phyloP scores from a whole-genome alignment of 2,888 invertebrate genomes.

The Sympetrum striolatum region DNA sequence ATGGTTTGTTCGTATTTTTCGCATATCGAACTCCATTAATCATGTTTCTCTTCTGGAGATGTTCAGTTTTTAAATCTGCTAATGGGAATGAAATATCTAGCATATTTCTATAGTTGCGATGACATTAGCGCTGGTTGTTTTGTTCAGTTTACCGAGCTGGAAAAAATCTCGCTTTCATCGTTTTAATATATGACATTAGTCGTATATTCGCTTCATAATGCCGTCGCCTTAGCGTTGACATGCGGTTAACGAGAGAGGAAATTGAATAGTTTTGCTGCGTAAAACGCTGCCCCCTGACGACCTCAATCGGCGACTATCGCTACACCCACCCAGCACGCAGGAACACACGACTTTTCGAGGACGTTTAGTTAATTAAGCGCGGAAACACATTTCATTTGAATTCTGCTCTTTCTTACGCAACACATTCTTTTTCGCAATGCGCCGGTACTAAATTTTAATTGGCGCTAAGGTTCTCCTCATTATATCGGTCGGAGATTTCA shows the following conservation, averaged over 20 bases:
- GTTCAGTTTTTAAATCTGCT: too few species aligned
- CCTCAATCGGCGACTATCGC: constrained; percentile 7
- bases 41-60: too few species aligned
- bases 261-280: background rate
- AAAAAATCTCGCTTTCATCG: background rate
- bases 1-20: too few species aligned
- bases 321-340: background rate
- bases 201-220: background rate
- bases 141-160: too few species aligned
- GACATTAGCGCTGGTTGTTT: too few species aligned
- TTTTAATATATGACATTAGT: background rate
- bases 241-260: background rate
- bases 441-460: background rate
- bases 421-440: constrained; percentile 21
- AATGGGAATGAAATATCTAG: too few species aligned
- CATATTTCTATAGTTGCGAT: too few species aligned
- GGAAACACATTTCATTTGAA: constrained; percentile 20
- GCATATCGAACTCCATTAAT: too few species aligned
- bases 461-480: background rate
- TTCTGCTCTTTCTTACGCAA: constrained; percentile 29
- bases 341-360: constrained; percentile 9
- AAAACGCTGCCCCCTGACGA: background rate
- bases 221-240: background rate
- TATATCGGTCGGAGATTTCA: background rate
- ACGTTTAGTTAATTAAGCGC: constrained; percentile 25